These are phyloP conservation scores for Myxocyprinus asiaticus DNA, from an alignment of 2,113 vertebrate genomes.

Conservation along the genomic window DNA sequence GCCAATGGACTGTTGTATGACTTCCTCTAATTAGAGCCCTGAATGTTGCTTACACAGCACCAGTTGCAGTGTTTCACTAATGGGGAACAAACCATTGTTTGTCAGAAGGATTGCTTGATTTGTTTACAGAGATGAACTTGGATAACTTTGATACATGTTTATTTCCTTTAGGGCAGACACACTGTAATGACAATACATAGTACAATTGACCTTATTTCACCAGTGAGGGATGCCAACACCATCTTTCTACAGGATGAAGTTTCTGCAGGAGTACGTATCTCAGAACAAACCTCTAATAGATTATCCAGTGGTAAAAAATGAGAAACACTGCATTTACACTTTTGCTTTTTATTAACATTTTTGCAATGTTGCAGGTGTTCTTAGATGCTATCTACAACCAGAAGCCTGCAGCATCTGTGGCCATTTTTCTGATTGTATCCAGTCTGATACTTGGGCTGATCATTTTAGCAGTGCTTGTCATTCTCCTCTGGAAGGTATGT, in stretches of 20 bases:
- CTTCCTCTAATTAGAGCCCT: too few relatives aligned
- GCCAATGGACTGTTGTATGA: too few relatives aligned
- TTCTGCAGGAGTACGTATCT: constrained; percentile 73
- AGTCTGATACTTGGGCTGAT: constrained; percentile 82
- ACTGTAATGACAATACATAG: constrained; percentile 78
- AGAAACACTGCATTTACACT: neutral
- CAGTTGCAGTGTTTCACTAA: too few relatives aligned
- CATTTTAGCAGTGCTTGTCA: constrained; percentile 81
- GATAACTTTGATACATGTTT: neutral
- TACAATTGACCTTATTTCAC: constrained; percentile 69
- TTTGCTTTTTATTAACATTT: neutral
- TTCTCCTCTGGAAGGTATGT: constrained; percentile 88
- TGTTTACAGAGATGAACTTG: neutral
- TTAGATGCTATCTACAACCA: constrained; percentile 85
- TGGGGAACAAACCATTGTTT: too few relatives aligned
- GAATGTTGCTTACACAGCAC: too few relatives aligned
- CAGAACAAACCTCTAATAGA: too few relatives aligned
- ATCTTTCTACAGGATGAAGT: constrained; percentile 72
- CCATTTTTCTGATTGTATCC: constrained; percentile 75
- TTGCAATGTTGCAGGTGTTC: constrained; percentile 72
- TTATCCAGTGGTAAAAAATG: neutral
- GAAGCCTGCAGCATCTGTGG: constrained; percentile 76
- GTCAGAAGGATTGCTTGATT: too few relatives aligned
- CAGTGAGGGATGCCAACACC: constrained; percentile 73
- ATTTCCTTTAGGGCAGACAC: constrained; percentile 79